phyloP scores from a whole-genome alignment of 2,113 vertebrate species.

The Potamarius usumacintae region DNA sequence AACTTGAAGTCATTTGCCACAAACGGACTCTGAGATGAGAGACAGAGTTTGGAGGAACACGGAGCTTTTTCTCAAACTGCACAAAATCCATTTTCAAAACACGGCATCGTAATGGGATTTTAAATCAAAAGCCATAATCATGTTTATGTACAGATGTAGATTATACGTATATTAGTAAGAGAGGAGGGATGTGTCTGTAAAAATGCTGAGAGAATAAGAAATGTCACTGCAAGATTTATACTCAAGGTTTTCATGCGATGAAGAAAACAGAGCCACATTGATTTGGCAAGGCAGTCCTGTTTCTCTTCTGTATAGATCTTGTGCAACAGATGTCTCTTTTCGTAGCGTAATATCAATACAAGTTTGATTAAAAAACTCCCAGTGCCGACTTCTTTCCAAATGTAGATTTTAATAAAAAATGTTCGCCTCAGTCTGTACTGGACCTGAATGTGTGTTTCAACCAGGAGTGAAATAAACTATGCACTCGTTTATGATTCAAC shows the following conservation, averaged over 20 bases:
- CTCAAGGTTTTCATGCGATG: not conserved
- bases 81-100: conserved; percentile 1
- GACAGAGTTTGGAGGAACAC: not conserved
- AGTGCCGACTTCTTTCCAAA: not conserved
- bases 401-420: not conserved
- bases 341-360: not conserved
- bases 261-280: not conserved
- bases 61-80: not conserved
- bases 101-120: not conserved
- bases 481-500: not conserved
- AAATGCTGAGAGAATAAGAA: not conserved
- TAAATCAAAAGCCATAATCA: not conserved
- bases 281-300: not conserved
- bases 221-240: not conserved
- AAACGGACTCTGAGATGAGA: not conserved
- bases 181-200: not conserved
- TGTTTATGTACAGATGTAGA: not conserved
- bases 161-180: not conserved
- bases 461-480: not conserved
- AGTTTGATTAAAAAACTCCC: not conserved
- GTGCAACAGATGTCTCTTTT: not conserved
- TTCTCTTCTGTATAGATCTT: not conserved
- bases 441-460: not conserved
- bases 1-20: not conserved
- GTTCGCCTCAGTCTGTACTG: not conserved